A percentile compares a stretch with the other conserved stretches of the same genome.
These are phyloP conservation scores for Aythya baeri DNA, from an alignment of 2,113 vertebrate genomes.

Conservation along the genomic window DNA sequence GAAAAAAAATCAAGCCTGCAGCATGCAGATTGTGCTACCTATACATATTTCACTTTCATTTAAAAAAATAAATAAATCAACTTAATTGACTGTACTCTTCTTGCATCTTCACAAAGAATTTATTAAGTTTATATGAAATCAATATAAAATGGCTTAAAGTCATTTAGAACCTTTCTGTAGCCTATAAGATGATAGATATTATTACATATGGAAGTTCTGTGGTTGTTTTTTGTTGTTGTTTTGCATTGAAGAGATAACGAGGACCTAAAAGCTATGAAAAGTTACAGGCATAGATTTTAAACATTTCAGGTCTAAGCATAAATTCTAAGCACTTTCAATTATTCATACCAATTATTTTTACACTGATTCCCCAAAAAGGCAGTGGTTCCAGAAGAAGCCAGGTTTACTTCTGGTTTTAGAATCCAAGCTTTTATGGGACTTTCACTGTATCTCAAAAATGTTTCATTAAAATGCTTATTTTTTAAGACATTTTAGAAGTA, in stretches of 20 bases:
- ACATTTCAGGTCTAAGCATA: not conserved
- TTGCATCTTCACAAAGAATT: conserved; percentile 38
- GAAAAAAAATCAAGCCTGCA: not conserved
- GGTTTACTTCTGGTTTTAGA: not conserved
- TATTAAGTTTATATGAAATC: conserved; percentile 45
- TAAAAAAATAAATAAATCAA: conserved; percentile 25
- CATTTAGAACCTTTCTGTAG: not conserved
- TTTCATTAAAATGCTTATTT: not conserved
- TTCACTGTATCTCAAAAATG: not conserved
- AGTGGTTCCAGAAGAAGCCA: not conserved
- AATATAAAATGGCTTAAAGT: not conserved
- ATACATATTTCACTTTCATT: conserved; percentile 44
- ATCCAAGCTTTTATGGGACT: not conserved
- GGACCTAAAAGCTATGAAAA: not conserved
- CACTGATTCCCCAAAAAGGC: not conserved
- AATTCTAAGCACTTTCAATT: not conserved
- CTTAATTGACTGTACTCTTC: conserved; percentile 29
- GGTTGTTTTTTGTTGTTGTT: not conserved
- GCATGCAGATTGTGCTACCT: conserved; percentile 40
- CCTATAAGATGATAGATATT: not conserved
- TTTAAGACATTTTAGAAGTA: not conserved
- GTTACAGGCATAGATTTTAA: not conserved
- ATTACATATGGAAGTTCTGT: not conserved
- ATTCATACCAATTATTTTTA: not conserved
- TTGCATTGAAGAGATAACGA: not conserved